Conservation (phyloP, 1,140 invertebrate genomes). For the Drosophila asahinai region DNA sequence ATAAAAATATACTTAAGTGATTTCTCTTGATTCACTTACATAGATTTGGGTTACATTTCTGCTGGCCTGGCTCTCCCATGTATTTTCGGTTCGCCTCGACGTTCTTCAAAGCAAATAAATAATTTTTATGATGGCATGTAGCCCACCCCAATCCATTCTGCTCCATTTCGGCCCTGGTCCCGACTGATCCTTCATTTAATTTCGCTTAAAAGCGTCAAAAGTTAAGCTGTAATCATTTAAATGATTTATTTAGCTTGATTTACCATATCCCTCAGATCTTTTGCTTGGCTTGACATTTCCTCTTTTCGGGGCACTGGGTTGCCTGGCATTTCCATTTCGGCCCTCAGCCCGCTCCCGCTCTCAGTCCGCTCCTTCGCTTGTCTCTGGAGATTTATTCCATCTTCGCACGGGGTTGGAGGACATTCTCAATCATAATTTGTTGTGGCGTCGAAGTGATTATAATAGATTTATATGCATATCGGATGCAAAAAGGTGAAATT, state of each 20-base stretch:
- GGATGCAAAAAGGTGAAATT: constrained; percentile 63
- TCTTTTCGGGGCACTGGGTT: constrained; percentile 11
- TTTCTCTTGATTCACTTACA: constrained; percentile 83
- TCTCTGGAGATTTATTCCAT: constrained; percentile 49
- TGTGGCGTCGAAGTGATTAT: constrained; percentile 81
- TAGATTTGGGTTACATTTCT: constrained; percentile 82
- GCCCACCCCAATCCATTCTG: constrained; percentile 6
- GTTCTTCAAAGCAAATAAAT: constrained; percentile 77
- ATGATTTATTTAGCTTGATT: constrained; percentile 82
- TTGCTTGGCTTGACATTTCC: constrained; percentile 61
- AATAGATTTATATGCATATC: constrained; percentile 76
- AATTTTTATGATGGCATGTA: constrained; percentile 73
- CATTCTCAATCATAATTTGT: constrained; percentile 82
- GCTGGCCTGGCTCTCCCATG: constrained; percentile 48
- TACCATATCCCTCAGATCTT: constrained; percentile 73
- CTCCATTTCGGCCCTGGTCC: constrained; percentile 5
- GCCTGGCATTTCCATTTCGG: constrained; percentile 23
- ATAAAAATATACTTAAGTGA: constrained; percentile 84
- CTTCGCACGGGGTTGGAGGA: constrained; percentile 47
- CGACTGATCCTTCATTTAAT: constrained; percentile 74
- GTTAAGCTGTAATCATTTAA: constrained; percentile 83
- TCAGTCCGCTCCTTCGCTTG: constrained; percentile 21
- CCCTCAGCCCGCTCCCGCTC: not conserved
- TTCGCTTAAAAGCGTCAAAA: constrained; percentile 83
- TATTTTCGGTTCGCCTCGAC: constrained; percentile 43